These are phyloP conservation scores for Thysanoteuthis rhombus DNA, from an alignment of 2,888 invertebrate species.

Conservation along the genomic window DNA sequence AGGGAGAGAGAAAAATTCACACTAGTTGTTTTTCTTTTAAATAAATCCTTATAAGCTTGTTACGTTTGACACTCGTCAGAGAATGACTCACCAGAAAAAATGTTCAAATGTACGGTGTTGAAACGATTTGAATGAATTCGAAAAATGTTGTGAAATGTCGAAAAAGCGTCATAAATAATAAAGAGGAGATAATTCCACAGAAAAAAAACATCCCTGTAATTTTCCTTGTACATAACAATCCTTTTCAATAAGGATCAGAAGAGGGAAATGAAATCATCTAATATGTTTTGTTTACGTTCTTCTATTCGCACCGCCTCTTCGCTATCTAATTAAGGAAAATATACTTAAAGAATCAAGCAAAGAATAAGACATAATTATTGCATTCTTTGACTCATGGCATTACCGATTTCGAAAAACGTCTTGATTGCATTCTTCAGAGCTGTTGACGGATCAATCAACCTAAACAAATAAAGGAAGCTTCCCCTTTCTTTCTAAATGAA, in stretches of 20 bases:
- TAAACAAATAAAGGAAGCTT: too few relatives aligned
- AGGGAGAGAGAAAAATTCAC: too few relatives aligned
- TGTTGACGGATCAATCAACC: neutral
- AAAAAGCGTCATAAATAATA: too few relatives aligned
- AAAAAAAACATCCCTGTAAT: neutral
- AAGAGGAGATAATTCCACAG: too few relatives aligned
- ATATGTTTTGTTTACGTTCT: neutral
- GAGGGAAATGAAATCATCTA: neutral
- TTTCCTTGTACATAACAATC: neutral
- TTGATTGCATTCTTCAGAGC: neutral
- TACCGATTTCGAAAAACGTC: neutral
- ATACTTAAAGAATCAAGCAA: neutral
- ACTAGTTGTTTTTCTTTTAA: too few relatives aligned
- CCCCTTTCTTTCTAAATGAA: too few relatives aligned
- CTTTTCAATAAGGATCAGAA: neutral
- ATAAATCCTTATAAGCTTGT: too few relatives aligned
- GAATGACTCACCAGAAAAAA: too few relatives aligned
- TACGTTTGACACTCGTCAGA: too few relatives aligned
- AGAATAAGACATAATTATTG: neutral
- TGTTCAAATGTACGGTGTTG: too few relatives aligned
- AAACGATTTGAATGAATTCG: too few relatives aligned
- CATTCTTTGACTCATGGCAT: neutral
- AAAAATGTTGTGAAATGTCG: too few relatives aligned
- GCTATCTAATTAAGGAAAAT: neutral
- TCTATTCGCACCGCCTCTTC: neutral